Base-by-base conservation (phyloP, 2,113 vertebrate genomes). In the Callipepla squamata region DNA sequence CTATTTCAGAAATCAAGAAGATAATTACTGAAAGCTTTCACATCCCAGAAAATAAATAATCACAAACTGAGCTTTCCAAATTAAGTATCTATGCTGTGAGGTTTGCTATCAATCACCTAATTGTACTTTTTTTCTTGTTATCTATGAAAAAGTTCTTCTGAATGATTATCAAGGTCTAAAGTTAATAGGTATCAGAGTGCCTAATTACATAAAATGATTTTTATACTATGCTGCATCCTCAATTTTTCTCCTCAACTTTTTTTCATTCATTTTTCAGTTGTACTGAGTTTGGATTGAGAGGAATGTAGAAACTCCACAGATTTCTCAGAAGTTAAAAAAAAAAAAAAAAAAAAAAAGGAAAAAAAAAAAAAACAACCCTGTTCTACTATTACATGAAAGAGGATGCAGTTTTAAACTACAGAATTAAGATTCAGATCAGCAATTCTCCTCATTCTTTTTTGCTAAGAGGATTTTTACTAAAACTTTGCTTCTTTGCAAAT, bases 11-110 rank as follows among this genome's bases (percentile, higher is more conserved):
- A 95, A 91, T 95, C 30, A 91, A 69, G 28, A 75, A 7, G 32
- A 57, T 80, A 73, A 91, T 69, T 69, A 88, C 25, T 79, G 22
- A 75, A 86, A 75, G 30, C 78, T 92, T 44, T 95, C 32, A 57
- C 28, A 68, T 30, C 20, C 80, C 80, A 88, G 55, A 74, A 95
- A 69, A 74, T 23, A 78, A 70, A 75, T 4, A 67, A 50, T 40
- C 22, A 48, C 73, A 9, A 83, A 1, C 26, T 66, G 19, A 51
- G n/a, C 69, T 74, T 80, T 11, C 15, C 53, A 79, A 18, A 89
- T 65, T 63, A 42, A 84, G 70, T 38, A 9, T 55, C 26, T 78
- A 1, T 58, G 15, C 48, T 23, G 3, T n/a, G 18, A 82, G 4
- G 4, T n/a, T 76, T 6, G 13, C 67, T 75, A 75, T 34, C 40